Conservation (phyloP, 92 coral and sea anemone genomes). For the Montipora capitata region DNA sequence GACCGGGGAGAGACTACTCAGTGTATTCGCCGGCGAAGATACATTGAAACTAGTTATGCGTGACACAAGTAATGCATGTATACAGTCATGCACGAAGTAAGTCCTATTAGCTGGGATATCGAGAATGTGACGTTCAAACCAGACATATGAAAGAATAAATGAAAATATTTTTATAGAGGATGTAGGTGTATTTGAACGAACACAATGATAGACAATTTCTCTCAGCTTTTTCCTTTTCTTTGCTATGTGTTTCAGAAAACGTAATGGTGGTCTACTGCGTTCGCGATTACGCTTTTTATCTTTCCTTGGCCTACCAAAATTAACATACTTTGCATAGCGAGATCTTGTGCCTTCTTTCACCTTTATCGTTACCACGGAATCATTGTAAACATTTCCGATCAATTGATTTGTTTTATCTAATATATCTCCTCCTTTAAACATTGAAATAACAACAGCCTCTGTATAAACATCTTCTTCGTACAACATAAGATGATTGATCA, state of each 20-base stretch:
- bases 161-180: no score
- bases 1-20: background rate
- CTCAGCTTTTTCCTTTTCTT: constrained; percentile 2
- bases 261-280: background rate
- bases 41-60: constrained; percentile 9
- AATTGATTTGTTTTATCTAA: background rate
- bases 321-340: no score
- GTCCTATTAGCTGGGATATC: no score
- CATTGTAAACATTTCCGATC: background rate
- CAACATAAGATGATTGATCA: constrained; percentile 1
- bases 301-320: no score
- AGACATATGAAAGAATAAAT: no score
- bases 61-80: constrained; percentile 3
- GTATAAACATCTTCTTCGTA: background rate
- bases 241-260: background rate
- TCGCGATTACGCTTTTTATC: no score
- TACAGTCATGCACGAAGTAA: background rate
- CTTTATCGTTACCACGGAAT: constrained; percentile 10
- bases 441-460: constrained; percentile 8
- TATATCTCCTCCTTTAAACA: background rate
- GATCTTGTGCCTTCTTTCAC: background rate
- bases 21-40: constrained; percentile 68
- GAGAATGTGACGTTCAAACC: no score
- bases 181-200: constrained; percentile 6
- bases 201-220: constrained; percentile 3